phyloP scores from a whole-genome alignment of 1,140 invertebrate genomes.

The Drosophila gunungcola region DNA sequence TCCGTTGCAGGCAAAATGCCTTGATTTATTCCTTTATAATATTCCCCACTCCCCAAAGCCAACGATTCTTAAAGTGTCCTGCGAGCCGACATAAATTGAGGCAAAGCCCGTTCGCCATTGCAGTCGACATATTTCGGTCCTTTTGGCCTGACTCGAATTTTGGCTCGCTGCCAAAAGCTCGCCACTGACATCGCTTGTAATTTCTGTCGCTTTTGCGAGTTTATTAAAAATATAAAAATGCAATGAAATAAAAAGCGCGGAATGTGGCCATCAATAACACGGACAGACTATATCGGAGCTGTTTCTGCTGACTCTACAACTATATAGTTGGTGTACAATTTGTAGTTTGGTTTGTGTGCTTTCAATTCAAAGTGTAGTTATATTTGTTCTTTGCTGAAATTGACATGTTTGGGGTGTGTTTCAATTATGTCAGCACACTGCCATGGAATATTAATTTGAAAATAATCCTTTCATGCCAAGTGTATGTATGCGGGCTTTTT shows the following conservation, averaged over 20 bases:
- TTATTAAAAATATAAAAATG: slow-evolving; percentile 66
- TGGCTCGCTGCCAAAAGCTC: slow-evolving; percentile 42
- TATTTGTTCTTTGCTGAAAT: slow-evolving; percentile 40
- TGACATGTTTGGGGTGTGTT: slow-evolving; percentile 26
- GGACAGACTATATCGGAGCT: slow-evolving; percentile 28
- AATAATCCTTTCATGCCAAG: slow-evolving; percentile 24
- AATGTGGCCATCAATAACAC: slow-evolving; percentile 47
- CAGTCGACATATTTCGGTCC: slow-evolving; percentile 56
- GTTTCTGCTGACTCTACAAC: slow-evolving; percentile 16
- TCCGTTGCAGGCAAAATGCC: slow-evolving; percentile 45
- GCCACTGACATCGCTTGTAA: slow-evolving; percentile 36
- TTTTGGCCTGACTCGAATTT: slow-evolving; percentile 19
- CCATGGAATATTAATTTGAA: slow-evolving; percentile 23
- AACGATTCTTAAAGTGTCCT: slow-evolving; percentile 41
- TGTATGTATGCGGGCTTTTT: slow-evolving; percentile 33
- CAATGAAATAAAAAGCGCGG: slow-evolving; percentile 54
- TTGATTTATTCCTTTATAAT: slow-evolving; percentile 68
- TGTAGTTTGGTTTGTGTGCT: slow-evolving; percentile 19
- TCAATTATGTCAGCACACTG: slow-evolving; percentile 36
- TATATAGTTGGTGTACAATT: slow-evolving; percentile 15
- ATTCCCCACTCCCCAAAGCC: slow-evolving; percentile 16
- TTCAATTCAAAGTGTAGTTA: slow-evolving; percentile 11
- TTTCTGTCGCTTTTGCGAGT: slow-evolving; percentile 63
- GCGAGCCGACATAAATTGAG: slow-evolving; percentile 55
- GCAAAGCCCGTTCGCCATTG: slow-evolving; percentile 46